Base-by-base conservation (phyloP, 2,888 invertebrate genomes). In the Pyralis farinalis region DNA sequence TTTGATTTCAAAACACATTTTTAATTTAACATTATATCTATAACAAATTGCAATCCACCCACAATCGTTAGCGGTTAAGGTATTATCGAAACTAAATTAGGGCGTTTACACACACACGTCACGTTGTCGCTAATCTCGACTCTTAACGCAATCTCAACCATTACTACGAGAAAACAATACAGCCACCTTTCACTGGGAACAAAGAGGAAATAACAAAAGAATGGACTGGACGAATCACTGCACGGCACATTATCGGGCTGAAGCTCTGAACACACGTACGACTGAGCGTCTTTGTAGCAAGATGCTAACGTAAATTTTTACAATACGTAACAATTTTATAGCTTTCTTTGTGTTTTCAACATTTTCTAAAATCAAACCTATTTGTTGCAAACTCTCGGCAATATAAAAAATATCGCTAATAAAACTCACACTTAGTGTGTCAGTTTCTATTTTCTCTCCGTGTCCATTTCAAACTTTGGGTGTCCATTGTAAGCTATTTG, bases 151-250 rank as follows among this genome's bases (percentile, higher is more conserved):
- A 84, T 85, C 84, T 80, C 71, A 63, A 55, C 75, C 66, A 75
- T 81, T 78, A 71, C 70, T 57, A 64, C 64, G 75, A 72, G 78
- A 75, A 83, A 86, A 86, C 85, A 87, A 87, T 84, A 78, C 73
- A 64, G 67, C 73, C 71, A 83, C 83, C 80, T 82, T 82, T 78
- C 72, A 76, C 52, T 54, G 61, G 58, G 71, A 75, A 83, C 80
- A 84, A 85, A 83, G 75, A 74, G 70, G 70, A 74, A 79, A 73
- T 73, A 81, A 85, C 81, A 83, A 85, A 83, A 81, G 82, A 84
- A 80, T 71, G 70, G 67, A 76, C 64, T 69, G 68, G 74, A 76
- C 71, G 76, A 83, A 81, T 79, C 75, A 74, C 71, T 63, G 71
- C 73, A 72, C 73, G 62, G 64, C 63, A 73, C 73, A 79, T 76